Evolutionary conservation across 2,888 invertebrate genomes (phyloP), one percentile per base, ranked within the genome.

Genomic region (Eudemis profundana): DNA sequence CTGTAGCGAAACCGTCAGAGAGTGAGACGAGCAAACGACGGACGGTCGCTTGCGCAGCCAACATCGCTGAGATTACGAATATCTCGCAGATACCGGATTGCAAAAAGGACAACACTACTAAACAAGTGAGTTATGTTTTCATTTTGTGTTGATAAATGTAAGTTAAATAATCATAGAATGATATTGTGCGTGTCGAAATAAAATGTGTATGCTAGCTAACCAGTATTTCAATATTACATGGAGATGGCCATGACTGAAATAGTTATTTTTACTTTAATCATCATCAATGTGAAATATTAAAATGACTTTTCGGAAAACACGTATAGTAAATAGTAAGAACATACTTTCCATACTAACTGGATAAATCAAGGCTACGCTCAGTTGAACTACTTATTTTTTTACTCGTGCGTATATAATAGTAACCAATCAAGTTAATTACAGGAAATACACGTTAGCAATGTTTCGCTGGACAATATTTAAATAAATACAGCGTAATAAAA

Each of bases 41-140:
- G n/a, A 17, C 56, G 44, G 42, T 5, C 40, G 53, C 53, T 14
- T 40, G 29, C 56, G n/a, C 29, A 29, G 17, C 3, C 29, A n/a
- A 29, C 42, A 0, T 33, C 8, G 1, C 33, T 33, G 1, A 0
- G 8, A 4, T 33, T 10, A 2, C 7, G 23, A 23, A 4, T 23
- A 23, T 23, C 3, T 17, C 40, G 29, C 56, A 27, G 42, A n/a
- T 15, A 33, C 19, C 36, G 51, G 21, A 38, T 27, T 44, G 42
- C 42, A 27, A 29, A 42, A 44, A 29, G 42, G 29, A 29, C 17
- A 27, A 23, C 7, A 15, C n/a, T 15, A 23, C 0, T 5, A 54
- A 54, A 54, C 42, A 56, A 54, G 56, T 56, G 29, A 56, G 56
- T n/a, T n/a, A n/a, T 56, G 5, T 56, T 42, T 12, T 27, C 8